phyloP scores from a whole-genome alignment of 1,140 invertebrate species.

The Delia radicum region DNA sequence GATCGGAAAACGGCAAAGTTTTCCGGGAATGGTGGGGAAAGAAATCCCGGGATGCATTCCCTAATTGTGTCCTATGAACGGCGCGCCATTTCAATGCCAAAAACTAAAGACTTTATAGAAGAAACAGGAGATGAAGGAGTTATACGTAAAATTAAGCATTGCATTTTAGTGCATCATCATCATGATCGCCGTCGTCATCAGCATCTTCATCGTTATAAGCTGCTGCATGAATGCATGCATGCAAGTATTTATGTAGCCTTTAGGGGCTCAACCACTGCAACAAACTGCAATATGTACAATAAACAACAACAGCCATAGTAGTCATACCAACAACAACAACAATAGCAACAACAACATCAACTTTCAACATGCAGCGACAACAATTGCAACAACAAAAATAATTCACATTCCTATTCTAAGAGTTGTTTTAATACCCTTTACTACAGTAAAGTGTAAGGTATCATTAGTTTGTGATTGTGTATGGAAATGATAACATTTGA shows the following conservation, averaged over 20 bases:
- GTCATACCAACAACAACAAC: not conserved
- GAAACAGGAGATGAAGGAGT: not conserved
- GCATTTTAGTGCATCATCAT: constrained; percentile 9
- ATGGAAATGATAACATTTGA: too few relatives aligned
- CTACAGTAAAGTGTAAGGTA: not conserved
- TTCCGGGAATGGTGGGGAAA: not conserved
- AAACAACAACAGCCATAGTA: not conserved
- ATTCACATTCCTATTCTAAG: constrained; percentile 29
- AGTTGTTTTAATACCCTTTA: not conserved
- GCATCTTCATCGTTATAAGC: not conserved
- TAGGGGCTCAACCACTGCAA: constrained; percentile 3
- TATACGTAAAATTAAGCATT: constrained; percentile 16
- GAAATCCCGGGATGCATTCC: too few relatives aligned
- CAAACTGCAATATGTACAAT: not conserved
- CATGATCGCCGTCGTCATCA: not conserved
- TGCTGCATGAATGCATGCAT: constrained; percentile 16
- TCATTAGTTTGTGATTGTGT: not conserved
- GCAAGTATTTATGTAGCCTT: constrained; percentile 24
- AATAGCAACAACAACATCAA: not conserved
- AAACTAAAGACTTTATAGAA: not conserved
- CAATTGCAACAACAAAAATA: constrained; percentile 29
- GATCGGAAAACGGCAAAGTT: too few relatives aligned
- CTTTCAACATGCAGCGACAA: constrained; percentile 9
- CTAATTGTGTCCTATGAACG: not conserved
- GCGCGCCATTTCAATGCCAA: not conserved